Base-by-base conservation (phyloP, 2,888 invertebrate species). In the Coelinius sp. region DNA sequence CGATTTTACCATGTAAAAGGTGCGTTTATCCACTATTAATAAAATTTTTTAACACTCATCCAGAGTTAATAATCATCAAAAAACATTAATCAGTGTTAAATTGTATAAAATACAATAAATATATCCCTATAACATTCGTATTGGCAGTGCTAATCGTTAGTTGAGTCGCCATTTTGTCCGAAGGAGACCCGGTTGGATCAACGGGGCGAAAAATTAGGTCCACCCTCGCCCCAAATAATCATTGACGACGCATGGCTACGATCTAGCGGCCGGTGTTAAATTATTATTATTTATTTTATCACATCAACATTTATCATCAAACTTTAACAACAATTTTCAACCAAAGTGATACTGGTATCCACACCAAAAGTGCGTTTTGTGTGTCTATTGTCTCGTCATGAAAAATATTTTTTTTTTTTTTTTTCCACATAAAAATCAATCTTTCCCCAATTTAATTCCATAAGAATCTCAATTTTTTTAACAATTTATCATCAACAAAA, bases 81-180 rank as follows among this genome's bases (percentile, higher is more conserved):
- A 20, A 10, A 14, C 25, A 59, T 14, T 22, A 24, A 53, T 20
- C 44, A 8, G 20, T 59, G 53, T 17, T 31, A 22, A 38, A 38
- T 31, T 65, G 49, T 14, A 24, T 41, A 31, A 67, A 53, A 62
- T 59, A 49, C 27, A 67, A 69, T 59, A 52, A 70, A 67, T 38
- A 66, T 38, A 70, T 64, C 52, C 52, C 20, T 20, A 56, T 46
- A 56, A 14, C 73, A n/a, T 75, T 81, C 79, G 79, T 80, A 72
- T 80, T 79, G 80, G 83, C 80, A 82, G 85, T 85, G 82, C 82
- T 80, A 85, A 85, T 85, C 84, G 84, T 85, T 85, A 84, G 80
- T 79, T 76, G 68, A 80, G 85, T 86, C 86, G 87, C 87, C 87
- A 87, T 87, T 86, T 87, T 87, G 87, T 87, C 86, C 84, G 83